These are phyloP conservation scores for Apis mellifera DNA, from an alignment of 1,140 invertebrate genomes.

Conservation along the genomic window DNA sequence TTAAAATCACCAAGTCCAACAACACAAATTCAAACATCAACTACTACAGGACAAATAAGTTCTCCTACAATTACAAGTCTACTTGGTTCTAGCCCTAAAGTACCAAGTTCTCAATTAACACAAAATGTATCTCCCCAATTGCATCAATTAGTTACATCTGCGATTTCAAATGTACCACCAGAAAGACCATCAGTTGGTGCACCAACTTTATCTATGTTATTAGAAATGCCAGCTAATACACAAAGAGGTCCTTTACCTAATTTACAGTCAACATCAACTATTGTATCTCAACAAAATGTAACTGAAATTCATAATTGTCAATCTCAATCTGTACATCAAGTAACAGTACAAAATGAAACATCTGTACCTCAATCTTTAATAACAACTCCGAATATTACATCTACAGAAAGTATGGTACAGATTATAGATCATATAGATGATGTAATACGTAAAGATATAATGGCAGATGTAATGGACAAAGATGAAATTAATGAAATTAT, in stretches of 20 bases:
- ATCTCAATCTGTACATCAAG: conserved; percentile 42
- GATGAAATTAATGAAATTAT: conserved; percentile 81
- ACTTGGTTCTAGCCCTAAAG: conserved; percentile 80
- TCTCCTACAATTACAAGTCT: conserved; percentile 83
- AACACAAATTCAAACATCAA: conserved; percentile 78
- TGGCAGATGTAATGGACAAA: conserved; percentile 77
- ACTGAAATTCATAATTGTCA: conserved; percentile 39
- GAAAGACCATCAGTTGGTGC: conserved; percentile 84
- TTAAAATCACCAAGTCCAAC: conserved; percentile 86
- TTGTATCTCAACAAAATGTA: conserved; percentile 38
- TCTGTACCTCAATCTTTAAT: conserved; percentile 31
- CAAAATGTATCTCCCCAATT: conserved; percentile 76
- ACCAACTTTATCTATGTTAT: conserved; percentile 85
- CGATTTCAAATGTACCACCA: conserved; percentile 72
- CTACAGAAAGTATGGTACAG: conserved; percentile 74
- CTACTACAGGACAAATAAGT: conserved; percentile 73
- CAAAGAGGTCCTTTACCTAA: conserved; percentile 69
- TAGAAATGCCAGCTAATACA: conserved; percentile 81
- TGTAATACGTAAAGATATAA: conserved; percentile 78
- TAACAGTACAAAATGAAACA: conserved; percentile 44
- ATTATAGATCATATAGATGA: conserved; percentile 79
- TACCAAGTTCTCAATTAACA: conserved; percentile 67
- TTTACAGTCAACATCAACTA: conserved; percentile 51
- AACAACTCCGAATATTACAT: conserved; percentile 64
- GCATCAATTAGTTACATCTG: conserved; percentile 77